phyloP scores from a whole-genome alignment of 2,113 vertebrate genomes.

The Cichladusa arquata region DNA sequence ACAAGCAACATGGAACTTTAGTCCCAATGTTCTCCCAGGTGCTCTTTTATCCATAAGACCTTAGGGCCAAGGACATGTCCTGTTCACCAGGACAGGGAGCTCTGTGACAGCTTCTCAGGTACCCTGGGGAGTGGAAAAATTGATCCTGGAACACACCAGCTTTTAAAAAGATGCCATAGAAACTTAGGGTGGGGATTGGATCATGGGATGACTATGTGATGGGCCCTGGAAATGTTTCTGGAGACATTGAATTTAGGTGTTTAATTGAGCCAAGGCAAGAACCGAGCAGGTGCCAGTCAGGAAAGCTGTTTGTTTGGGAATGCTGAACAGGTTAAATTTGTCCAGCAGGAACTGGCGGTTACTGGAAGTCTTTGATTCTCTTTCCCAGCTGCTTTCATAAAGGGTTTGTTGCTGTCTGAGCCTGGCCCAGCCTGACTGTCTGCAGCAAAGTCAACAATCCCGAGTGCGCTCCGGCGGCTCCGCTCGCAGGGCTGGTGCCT shows the following conservation, averaged over 20 bases:
- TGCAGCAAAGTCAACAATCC: constrained; percentile 47
- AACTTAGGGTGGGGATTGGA: background rate
- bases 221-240: background rate
- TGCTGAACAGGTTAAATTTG: background rate
- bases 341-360: background rate
- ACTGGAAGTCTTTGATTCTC: constrained; percentile 23
- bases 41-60: background rate
- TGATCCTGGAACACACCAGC: background rate
- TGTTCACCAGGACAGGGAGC: background rate
- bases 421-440: constrained; percentile 31
- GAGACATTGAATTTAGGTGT: background rate
- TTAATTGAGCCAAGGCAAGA: background rate
- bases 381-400: constrained; percentile 47
- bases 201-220: background rate
- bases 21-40: background rate
- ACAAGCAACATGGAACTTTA: background rate
- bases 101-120: background rate
- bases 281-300: background rate
- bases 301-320: background rate
- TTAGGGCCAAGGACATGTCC: background rate
- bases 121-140: background rate
- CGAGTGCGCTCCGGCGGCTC: fast-evolving
- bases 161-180: background rate
- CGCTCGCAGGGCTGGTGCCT: background rate
- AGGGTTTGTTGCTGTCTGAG: constrained; percentile 43